Conservation (phyloP, 2,113 vertebrate genomes). For the Oncorhynchus clarkii region DNA sequence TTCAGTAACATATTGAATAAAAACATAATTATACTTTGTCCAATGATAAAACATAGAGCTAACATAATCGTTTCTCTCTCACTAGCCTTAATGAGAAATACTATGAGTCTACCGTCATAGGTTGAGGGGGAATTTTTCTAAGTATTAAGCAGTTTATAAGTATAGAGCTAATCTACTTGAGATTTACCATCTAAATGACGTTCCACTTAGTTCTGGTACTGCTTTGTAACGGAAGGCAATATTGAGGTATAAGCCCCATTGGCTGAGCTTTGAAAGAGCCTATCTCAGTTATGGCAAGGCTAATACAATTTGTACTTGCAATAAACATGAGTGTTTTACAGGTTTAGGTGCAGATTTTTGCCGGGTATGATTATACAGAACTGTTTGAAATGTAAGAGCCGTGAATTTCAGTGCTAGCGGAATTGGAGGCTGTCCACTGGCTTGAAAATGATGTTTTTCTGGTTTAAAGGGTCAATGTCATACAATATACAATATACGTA, state of each 20-base stretch:
- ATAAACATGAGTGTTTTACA: slow-evolving; percentile 42
- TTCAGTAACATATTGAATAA: neutral
- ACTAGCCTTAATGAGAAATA: neutral
- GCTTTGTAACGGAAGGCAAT: slow-evolving; percentile 41
- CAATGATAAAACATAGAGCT: neutral
- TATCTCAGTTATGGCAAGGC: slow-evolving; percentile 23
- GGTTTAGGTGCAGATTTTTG: neutral
- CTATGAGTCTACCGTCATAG: neutral
- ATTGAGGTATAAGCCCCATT: slow-evolving; percentile 42
- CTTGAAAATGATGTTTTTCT: neutral
- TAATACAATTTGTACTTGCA: slow-evolving; percentile 45
- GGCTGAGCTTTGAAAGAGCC: slow-evolving; percentile 38
- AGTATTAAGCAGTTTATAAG: slow-evolving; percentile 46
- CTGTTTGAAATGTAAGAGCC: neutral
- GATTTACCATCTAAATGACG: slow-evolving; percentile 54
- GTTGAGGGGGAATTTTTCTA: neutral
- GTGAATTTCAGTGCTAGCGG: neutral
- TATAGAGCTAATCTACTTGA: slow-evolving; percentile 43
- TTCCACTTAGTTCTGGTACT: slow-evolving; percentile 41
- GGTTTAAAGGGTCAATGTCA: neutral
- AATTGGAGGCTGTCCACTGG: neutral
- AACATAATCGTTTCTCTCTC: neutral
- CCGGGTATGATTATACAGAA: neutral
- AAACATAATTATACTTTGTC: neutral
- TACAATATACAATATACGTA: neutral